These are phyloP conservation scores for Anableps anableps DNA, from an alignment of 2,797 vertebrate species.

Conservation along the genomic window DNA sequence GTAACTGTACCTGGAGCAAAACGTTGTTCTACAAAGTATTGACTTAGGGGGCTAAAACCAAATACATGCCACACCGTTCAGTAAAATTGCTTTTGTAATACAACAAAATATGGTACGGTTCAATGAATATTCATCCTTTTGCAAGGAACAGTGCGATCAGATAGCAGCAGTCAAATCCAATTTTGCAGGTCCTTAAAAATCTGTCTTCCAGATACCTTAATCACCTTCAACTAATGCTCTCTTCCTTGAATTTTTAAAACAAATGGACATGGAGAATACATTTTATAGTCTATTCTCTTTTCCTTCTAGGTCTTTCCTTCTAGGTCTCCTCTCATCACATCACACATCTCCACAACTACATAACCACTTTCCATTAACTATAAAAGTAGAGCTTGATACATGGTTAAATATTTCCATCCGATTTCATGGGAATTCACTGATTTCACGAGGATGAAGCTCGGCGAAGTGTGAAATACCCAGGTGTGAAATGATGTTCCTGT, in stretches of 20 bases:
- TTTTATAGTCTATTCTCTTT: not conserved
- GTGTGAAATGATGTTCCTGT: conserved; percentile 54
- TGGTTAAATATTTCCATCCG: conserved; percentile 32
- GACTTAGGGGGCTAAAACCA: not conserved
- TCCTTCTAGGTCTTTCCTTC: not conserved
- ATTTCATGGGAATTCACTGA: conserved; percentile 57
- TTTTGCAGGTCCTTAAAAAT: not conserved
- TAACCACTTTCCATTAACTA: conserved; percentile 38
- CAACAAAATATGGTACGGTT: not conserved
- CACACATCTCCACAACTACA: conserved; percentile 27
- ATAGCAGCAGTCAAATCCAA: not conserved
- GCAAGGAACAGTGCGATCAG: not conserved
- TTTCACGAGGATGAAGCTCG: conserved; percentile 52
- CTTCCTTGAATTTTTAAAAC: not conserved
- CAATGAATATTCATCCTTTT: not conserved
- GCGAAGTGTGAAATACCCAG: conserved; percentile 65
- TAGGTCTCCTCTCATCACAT: conserved; percentile 14
- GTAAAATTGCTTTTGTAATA: not conserved
- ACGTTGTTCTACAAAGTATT: not conserved
- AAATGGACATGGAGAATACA: not conserved
- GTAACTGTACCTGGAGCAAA: not conserved
- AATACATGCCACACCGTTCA: not conserved
- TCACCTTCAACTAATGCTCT: not conserved
- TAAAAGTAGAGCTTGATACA: conserved; percentile 45
- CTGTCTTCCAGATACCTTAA: not conserved